Conservation (phyloP, 2,888 invertebrate species). For the Andrena bucephala region DNA sequence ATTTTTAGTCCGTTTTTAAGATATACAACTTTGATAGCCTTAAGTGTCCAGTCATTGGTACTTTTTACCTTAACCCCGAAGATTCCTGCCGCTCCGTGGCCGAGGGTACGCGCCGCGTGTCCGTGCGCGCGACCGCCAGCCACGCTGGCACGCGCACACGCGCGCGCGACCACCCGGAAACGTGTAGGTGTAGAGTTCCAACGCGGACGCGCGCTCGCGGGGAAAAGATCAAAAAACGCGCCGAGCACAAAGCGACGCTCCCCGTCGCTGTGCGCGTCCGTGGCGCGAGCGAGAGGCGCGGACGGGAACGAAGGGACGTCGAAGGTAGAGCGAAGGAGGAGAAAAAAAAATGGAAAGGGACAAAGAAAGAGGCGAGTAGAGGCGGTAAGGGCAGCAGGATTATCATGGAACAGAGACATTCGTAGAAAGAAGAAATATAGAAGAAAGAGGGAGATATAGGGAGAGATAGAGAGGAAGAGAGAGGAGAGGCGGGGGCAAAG, state of each 20-base stretch:
- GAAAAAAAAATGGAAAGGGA: conserved; percentile 48
- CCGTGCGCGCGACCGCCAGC: not conserved
- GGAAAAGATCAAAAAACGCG: conserved; percentile 80
- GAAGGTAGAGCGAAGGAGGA: conserved; percentile 29
- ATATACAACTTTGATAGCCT: too few relatives aligned
- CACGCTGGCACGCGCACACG: conserved; percentile 23
- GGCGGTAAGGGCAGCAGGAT: conserved; percentile 52
- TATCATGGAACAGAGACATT: conserved; percentile 59
- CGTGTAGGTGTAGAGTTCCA: conserved; percentile 66
- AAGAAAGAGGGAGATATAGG: conserved; percentile 17
- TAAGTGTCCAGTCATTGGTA: too few relatives aligned
- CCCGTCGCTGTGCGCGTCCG: conserved; percentile 36
- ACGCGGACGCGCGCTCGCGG: conserved; percentile 68
- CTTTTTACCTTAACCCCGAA: not conserved
- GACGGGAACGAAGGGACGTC: conserved; percentile 20
- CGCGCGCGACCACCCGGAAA: conserved; percentile 54
- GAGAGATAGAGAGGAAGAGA: conserved; percentile 38
- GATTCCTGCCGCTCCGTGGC: not conserved
- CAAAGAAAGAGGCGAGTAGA: conserved; percentile 33
- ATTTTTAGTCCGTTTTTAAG: too few relatives aligned
- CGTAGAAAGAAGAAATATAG: conserved; percentile 20
- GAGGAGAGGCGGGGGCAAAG: conserved; percentile 26
- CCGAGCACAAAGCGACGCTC: conserved; percentile 77
- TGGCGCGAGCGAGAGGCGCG: conserved; percentile 18
- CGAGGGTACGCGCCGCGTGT: not conserved